Evolutionary conservation across 2,113 vertebrate species (phyloP), one percentile per base, ranked within the genome.

Genomic region (Panurus biarmicus): DNA sequence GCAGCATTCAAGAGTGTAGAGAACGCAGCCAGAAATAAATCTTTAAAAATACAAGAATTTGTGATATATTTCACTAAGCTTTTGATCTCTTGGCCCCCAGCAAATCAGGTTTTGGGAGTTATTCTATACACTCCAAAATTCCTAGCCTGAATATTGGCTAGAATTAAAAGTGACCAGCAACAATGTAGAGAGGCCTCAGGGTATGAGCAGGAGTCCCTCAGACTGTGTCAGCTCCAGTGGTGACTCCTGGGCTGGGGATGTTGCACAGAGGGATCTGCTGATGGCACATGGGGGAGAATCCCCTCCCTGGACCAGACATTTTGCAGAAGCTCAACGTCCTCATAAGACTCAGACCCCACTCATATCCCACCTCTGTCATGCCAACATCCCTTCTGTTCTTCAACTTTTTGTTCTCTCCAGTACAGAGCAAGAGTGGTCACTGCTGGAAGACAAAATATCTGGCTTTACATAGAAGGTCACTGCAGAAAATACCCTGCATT

Each of bases 171-270:
- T 86, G 76, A 51, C 40, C 1, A 4, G 21, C 6, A 74, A 7
- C 12, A 67, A 84, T 8, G 14, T 24, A 12, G 16, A 77, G 13
- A 14, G 29, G 48, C 11, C 26, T 58, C 33, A 45, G 31, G 8
- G 28, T 48, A 42, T 11, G 28, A 53, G 33, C 54, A 66, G 33
- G 51, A 84, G 40, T 23, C 24, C 14, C 56, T 60, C 2, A 4
- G 44, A 33, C 38, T 92, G 35, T 47, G 33, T 14, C 38, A 82
- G n/a, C 75, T 35, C 18, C 24, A 50, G 33, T 2, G 6, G 9
- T 56, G 64, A 22, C 26, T 20, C 28, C 12, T 6, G 1, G 22
- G 33, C n/a, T 66, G 42, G 3, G 3, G 15, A 45, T 1, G 0
- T 18, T 25, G 12, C 33, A 35, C 66, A 47, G 36, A 64, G n/a